Base-by-base conservation (phyloP, 2,888 invertebrate genomes). In the Rhabditoides inermis region DNA sequence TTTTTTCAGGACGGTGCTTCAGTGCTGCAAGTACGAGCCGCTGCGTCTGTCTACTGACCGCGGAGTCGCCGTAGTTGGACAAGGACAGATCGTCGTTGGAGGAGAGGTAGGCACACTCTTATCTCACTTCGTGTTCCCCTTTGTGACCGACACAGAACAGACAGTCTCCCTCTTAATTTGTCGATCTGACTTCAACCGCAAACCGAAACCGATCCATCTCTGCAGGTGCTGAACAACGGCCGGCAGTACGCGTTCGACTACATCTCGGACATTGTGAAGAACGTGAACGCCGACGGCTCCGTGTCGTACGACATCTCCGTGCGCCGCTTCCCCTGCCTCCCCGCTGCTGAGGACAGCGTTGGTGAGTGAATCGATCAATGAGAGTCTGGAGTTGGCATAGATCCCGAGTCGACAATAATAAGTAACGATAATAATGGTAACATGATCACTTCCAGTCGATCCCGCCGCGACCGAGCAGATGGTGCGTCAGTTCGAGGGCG, bases 201-300 rank as follows among this genome's bases (percentile, higher is more conserved):
- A 12, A 6, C 5, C 12, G 28, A 44, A 44, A 3, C n/a, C 15
- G n/a, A 15, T 4, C 5, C 3, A 3, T 4, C 2, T 3, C n/a
- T 48, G 12, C 15, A 49, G 44, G 57, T 64, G 2, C 39, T 45
- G 12, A 50, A 56, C 7, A 53, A 60, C 39, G 60, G 61, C 6
- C 56, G 58, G 6, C 69, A 68, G 51, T 69, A 63, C 42, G 72
- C 73, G 0, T 74, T 74, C 53, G 74, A 74, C 54, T 74, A 74
- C 55, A 69, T 74, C 40, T 61, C 61, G 28, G 68, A 70, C 41
- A 51, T 74, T 23, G 57, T 59, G 18, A 73, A 71, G 56, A 57
- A 51, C 20, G 20, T 60, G 20, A 45, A 61, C 25, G 55, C 36
- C 1, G 60, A 69, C 39, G 69, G 69, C 54, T 48, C 49, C 0